Percentiles rank a stretch among this genome's conserved stretches.
phyloP scores from a whole-genome alignment of 2,797 vertebrate genomes.

The Tinamus major region DNA sequence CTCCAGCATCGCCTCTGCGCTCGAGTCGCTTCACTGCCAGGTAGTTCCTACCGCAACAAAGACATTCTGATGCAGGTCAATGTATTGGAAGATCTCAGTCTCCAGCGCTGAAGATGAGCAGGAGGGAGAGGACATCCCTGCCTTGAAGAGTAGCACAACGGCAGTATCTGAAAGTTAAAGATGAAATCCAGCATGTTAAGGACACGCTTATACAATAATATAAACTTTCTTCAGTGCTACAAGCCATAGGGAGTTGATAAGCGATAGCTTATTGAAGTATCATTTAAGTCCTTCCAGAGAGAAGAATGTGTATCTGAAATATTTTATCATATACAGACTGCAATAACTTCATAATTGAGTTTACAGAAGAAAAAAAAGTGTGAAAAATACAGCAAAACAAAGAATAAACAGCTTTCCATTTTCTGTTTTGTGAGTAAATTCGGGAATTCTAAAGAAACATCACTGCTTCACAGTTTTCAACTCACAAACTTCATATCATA shows the following conservation, averaged over 20 bases:
- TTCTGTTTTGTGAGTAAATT: not conserved
- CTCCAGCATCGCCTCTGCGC: accelerated
- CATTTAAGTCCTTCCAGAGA: not conserved
- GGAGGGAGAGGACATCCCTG: slow-evolving; percentile 14
- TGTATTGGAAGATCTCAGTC: slow-evolving; percentile 67
- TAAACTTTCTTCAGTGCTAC: not conserved
- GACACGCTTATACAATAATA: not conserved
- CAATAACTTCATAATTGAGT: not conserved
- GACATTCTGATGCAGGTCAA: slow-evolving; percentile 76
- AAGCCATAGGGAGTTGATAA: not conserved
- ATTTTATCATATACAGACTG: not conserved
- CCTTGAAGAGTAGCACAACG: slow-evolving; percentile 5
- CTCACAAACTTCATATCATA: not conserved
- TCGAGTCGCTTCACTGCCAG: not conserved
- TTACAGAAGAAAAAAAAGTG: not conserved
- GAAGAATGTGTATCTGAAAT: not conserved
- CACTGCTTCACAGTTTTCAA: not conserved
- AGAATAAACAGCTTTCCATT: not conserved
- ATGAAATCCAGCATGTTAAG: not conserved
- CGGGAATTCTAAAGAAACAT: not conserved
- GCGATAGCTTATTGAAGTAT: not conserved
- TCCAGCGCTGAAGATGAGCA: not conserved
- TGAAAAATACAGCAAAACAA: not conserved
- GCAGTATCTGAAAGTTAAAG: not conserved
- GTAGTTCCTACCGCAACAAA: slow-evolving; percentile 75